Percentiles rank a stretch among this genome's conserved stretches.
Conservation (phyloP, 2,797 vertebrate species). For the Threskiornis aethiopicus region DNA sequence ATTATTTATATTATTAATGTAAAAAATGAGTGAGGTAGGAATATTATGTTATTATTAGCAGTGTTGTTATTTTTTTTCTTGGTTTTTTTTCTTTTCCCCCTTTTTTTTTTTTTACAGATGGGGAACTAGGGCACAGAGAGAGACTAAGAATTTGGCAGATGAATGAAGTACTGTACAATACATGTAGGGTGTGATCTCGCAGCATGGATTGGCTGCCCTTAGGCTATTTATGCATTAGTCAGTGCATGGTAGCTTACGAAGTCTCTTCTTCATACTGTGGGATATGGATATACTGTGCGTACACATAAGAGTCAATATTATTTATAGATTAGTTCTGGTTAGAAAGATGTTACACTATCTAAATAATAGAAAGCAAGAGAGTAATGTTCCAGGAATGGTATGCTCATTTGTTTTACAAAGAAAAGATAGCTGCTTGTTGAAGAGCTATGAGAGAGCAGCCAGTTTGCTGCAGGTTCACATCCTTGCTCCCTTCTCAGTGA, state of each 20-base stretch:
- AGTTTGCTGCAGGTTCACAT: neutral
- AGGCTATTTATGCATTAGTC: neutral
- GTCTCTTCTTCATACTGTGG: neutral
- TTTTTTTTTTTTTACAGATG: neutral
- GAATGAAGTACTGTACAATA: neutral
- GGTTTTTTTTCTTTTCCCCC: neutral
- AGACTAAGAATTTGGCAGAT: neutral
- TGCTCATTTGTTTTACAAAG: neutral
- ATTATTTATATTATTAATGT: neutral
- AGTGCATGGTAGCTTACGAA: neutral
- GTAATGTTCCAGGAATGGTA: neutral
- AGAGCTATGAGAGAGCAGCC: neutral
- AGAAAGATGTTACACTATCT: neutral
- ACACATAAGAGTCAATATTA: neutral
- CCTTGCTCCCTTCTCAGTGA: neutral
- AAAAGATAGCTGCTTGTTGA: neutral
- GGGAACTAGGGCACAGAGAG: neutral
- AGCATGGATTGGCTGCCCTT: neutral
- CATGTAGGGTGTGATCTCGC: neutral
- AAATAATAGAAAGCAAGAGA: neutral
- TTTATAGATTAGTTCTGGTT: neutral
- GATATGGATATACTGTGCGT: neutral
- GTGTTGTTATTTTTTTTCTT: neutral
- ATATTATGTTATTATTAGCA: neutral
- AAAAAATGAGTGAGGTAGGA: neutral